Evolutionary conservation across 2,797 vertebrate species (phyloP).

Genomic region (Acomys russatus): DNA sequence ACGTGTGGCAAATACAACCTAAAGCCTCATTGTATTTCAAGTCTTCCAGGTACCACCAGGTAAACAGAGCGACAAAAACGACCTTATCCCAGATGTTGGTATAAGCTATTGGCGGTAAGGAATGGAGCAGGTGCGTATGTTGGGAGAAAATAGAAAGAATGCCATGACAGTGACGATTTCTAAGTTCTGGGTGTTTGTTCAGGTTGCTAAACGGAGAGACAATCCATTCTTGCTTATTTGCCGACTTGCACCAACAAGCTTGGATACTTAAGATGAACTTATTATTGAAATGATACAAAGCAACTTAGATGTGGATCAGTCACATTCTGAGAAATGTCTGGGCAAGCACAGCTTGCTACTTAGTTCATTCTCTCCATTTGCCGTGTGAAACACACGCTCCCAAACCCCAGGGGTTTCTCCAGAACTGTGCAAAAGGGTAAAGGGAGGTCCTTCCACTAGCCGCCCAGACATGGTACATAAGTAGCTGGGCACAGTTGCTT

Average conservation of each 20-base stretch:
- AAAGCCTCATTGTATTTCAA: background rate
- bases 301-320: background rate
- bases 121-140: background rate
- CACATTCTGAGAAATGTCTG: conserved; percentile 36
- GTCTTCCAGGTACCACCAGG: background rate
- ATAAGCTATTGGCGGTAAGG: background rate
- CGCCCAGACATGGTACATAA: background rate
- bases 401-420: background rate
- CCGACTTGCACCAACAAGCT: background rate
- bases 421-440: background rate
- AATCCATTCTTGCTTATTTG: background rate
- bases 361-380: background rate
- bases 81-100: background rate
- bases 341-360: background rate
- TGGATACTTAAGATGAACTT: background rate
- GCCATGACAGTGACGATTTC: background rate
- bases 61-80: background rate
- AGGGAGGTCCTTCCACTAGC: background rate
- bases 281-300: conserved; percentile 36
- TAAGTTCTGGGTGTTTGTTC: background rate
- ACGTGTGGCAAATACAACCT: background rate
- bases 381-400: background rate
- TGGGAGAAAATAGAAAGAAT: background rate
- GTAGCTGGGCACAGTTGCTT: background rate
- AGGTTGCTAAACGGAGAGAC: background rate